Percentiles rank a stretch among this genome's conserved stretches.
Evolutionary conservation across 2,113 vertebrate species (phyloP).

Genomic region (pig (Sus scrofa)): DNA sequence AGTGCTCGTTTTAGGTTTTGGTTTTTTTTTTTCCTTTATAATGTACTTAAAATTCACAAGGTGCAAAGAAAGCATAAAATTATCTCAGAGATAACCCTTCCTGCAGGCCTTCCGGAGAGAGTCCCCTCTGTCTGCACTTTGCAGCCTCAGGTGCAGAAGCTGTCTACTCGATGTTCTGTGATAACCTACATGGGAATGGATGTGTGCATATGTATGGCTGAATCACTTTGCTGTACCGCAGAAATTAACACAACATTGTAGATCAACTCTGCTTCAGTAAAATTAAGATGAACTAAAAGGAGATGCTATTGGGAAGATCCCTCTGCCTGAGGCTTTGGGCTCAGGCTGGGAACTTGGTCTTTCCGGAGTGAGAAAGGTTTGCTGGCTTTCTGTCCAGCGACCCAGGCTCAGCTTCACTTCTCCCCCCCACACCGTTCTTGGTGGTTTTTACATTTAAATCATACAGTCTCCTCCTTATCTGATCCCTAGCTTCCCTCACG

Average conservation of each 20-base stretch:
- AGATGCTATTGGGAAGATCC: background rate
- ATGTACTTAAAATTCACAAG: slow-evolving; percentile 42
- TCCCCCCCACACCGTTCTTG: background rate
- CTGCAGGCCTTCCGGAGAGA: background rate
- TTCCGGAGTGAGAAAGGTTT: background rate
- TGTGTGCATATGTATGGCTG: no score
- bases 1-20: background rate
- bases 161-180: no score
- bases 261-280: no score
- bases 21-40: background rate
- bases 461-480: background rate
- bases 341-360: background rate
- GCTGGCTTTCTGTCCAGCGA: background rate
- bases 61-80: slow-evolving; percentile 53
- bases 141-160: background rate
- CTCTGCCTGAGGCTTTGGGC: background rate
- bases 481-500: background rate
- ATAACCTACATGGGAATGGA: no score
- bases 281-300: no score
- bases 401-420: background rate
- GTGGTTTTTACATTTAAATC: background rate
- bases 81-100: slow-evolving; percentile 43
- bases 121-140: background rate
- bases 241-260: no score
- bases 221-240: no score